These are phyloP conservation scores for Scaptodrosophila latifasciaeformis DNA, from an alignment of 2,888 invertebrate genomes.

Conservation along the genomic window DNA sequence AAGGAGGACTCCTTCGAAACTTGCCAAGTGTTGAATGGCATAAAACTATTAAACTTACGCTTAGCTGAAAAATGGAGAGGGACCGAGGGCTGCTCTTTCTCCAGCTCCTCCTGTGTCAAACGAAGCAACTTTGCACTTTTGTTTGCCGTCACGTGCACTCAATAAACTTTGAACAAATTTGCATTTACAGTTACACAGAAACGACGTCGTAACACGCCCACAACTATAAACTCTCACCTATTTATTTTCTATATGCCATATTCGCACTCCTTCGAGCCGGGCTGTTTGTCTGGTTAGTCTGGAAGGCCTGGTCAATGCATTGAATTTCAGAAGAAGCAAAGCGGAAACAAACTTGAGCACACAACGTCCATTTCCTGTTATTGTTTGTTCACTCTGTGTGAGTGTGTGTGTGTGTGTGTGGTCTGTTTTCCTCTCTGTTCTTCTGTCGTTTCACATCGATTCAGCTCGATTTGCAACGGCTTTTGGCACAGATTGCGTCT, in stretches of 20 bases:
- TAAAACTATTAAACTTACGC: no score
- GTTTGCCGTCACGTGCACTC: constrained; percentile 68
- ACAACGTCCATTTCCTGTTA: constrained; percentile 65
- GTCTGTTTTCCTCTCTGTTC: not conserved
- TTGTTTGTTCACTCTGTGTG: constrained; percentile 45
- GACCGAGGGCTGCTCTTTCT: no score
- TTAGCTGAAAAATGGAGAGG: constrained; percentile 26
- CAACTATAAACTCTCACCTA: constrained; percentile 11
- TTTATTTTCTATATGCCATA: no score
- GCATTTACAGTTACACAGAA: constrained; percentile 52
- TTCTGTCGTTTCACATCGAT: constrained; percentile 36
- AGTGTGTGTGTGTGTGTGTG: constrained; percentile 12
- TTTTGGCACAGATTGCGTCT: constrained; percentile 57
- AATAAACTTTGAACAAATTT: constrained; percentile 70
- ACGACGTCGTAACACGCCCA: constrained; percentile 16
- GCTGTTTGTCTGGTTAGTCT: not conserved
- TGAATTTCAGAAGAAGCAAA: constrained; percentile 52
- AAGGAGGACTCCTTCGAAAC: no score
- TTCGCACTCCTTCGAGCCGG: no score
- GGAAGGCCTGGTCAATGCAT: constrained; percentile 43
- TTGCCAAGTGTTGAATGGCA: no score
- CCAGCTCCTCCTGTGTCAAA: no score
- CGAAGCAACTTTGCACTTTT: constrained; percentile 63
- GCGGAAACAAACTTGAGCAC: constrained; percentile 64
- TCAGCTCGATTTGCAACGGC: constrained; percentile 61